Conservation (phyloP, 1,140 invertebrate genomes). For the Drosophila lini region DNA sequence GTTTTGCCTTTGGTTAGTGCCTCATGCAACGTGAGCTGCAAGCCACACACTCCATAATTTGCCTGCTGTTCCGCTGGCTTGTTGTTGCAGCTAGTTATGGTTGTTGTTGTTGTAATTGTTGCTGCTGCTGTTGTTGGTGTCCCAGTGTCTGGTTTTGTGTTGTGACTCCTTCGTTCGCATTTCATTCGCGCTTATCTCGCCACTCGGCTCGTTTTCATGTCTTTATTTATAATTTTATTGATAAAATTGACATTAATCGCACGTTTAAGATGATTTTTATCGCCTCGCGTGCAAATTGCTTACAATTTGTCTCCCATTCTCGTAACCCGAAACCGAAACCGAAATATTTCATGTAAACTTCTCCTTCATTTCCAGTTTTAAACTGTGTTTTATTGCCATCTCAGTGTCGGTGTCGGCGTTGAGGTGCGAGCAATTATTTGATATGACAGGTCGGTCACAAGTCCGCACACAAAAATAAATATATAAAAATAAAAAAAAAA, state of each 20-base stretch:
- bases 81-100: slow-evolving; percentile 24
- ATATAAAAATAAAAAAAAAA: neutral
- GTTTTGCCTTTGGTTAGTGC: slow-evolving; percentile 4
- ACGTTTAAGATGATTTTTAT: slow-evolving; percentile 83
- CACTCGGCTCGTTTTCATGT: slow-evolving; percentile 79
- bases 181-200: slow-evolving; percentile 73
- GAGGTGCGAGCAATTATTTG: slow-evolving; percentile 46
- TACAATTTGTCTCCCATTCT: slow-evolving; percentile 59
- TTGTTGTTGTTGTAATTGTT: slow-evolving; percentile 16
- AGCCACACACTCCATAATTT: slow-evolving; percentile 78
- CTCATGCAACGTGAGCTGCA: slow-evolving; percentile 76
- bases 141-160: slow-evolving; percentile 42
- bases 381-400: slow-evolving; percentile 42
- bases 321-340: slow-evolving; percentile 8
- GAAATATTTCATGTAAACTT: slow-evolving; percentile 22
- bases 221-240: slow-evolving; percentile 84
- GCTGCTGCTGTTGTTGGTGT: slow-evolving; percentile 14
- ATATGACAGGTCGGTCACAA: slow-evolving; percentile 32
- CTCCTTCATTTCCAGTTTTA: slow-evolving; percentile 11
- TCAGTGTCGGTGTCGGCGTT: slow-evolving; percentile 20
- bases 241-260: slow-evolving; percentile 84
- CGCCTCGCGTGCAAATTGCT: slow-evolving; percentile 82
- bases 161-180: slow-evolving; percentile 71
- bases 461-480: neutral
- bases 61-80: slow-evolving; percentile 56